Evolutionary conservation across 2,797 vertebrate species (phyloP), one percentile per base, ranked within the genome.

Genomic region (Anguilla obscura): DNA sequence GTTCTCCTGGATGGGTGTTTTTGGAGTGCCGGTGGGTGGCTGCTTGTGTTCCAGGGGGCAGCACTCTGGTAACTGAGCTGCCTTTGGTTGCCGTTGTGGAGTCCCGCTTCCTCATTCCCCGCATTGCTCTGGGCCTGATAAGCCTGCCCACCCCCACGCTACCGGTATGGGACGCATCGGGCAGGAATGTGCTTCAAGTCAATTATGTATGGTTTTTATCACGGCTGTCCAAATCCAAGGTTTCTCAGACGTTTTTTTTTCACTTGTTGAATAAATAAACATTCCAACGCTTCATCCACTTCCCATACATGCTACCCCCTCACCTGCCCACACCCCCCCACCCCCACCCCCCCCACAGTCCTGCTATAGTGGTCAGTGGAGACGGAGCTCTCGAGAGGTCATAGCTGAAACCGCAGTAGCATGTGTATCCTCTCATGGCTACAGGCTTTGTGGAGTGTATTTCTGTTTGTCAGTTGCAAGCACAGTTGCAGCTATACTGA

Each of bases 31-130:
- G 36, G 36, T 40, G 21, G 12, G 14, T 76, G 74, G 14, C 12
- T 76, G 74, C 3, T 36, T 10, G 14, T 40, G 30, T 71, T 30
- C n/a, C 33, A 74, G 9, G 27, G 71, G 52, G 84, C 27, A 52
- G n/a, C 50, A 16, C 7, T 33, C 24, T 33, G 27, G 0, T 87
- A 60, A 30, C 76, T 84, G 14, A 85, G 87, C 90, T 83, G 27
- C 90, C 94, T 94, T 54, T 95, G 93, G 95, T 94, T 89, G 89
- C 45, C 90, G 92, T 91, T 40, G 93, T 91, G 90, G 90, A 94
- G 93, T 87, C 88, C 91, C 90, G 91, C 93, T 91, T 93, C 92
- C 92, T 95, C 93, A 92, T 95, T 95, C 94, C 92, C 93, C 88
- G 92, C 93, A 94, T 95, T 93, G 89, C 94, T 94, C 88, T 85